Base-by-base conservation (phyloP, 2,888 invertebrate genomes). In the Stramonita haemastoma region DNA sequence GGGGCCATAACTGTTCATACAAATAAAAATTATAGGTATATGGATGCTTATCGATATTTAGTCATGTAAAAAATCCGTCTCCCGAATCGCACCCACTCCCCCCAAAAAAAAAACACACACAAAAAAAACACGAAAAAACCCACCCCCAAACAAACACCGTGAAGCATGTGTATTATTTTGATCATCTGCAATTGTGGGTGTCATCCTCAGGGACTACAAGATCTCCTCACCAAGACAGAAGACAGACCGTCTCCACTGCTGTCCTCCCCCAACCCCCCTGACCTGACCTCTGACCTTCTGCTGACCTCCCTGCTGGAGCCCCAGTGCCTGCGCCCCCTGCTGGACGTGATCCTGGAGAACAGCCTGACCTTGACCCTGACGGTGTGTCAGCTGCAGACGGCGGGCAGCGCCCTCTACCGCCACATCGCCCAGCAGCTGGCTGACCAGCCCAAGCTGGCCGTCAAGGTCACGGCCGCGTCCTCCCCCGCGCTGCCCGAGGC, bases 311-410 rank as follows among this genome's bases (percentile, higher is more conserved):
- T 94, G 88, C 87, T 73, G 15, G 86, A 91, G 0, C 87, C 91
- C 0, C 89, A 92, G 13, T 91, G 93, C 26, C 91, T 96, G 34
- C 95, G 96, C 90, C 94, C 96, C 6, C 94, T 95, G 90, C 95
- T 98, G 89, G 98, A 98, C 95, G 96, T 98, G 19, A 97, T 97
- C 34, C 96, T 97, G 70, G 98, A 99, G 96, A 99, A 98, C 95
- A 97, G 97, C 32, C 96, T 96, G 73, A 97, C 97, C 19, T 95
- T 97, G 5, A 98, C 97, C 94, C 96, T 98, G 32, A 98, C 98
- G 96, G 96, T 97, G 29, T 96, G 97, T 26, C 98, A 99, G 96
- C 96, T 97, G 15, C 97, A 92, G 46, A 92, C 92, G 5, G 87
- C 90, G 29, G 90, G 90, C 19, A 89, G 90, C 32, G 90, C 90